A percentile compares a stretch with the other conserved stretches of the same genome.
phyloP scores from a whole-genome alignment of 2,888 invertebrate genomes.

The Platerodrilus igneus region DNA sequence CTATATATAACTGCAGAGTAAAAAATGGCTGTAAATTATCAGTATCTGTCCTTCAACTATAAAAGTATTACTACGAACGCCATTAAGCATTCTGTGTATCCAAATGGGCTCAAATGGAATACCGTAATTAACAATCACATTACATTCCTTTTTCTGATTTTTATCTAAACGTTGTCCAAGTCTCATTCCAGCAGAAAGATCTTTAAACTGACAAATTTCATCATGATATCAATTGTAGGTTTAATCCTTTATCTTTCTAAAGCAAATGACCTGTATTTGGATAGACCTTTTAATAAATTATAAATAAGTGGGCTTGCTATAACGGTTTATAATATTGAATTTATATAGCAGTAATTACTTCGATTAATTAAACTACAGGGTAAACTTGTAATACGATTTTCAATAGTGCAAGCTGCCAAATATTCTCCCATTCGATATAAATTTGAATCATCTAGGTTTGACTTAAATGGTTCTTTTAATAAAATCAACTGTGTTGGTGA shows the following conservation, averaged over 20 bases:
- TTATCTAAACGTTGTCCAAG: constrained; percentile 49
- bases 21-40: constrained; percentile 95
- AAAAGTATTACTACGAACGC: constrained; percentile 64
- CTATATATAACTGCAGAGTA: constrained; percentile 90
- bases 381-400: constrained; percentile 73
- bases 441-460: constrained; percentile 60
- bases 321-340: constrained; percentile 89
- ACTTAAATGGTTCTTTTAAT: constrained; percentile 47
- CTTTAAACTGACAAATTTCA: too few species aligned
- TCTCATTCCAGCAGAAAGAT: constrained; percentile 56
- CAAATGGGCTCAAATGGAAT: constrained; percentile 87
- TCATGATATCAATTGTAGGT: constrained; percentile 88
- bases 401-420: constrained; percentile 68
- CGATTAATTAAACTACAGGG: constrained; percentile 90
- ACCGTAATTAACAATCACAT: constrained; percentile 58
- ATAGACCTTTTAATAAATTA: constrained; percentile 78
- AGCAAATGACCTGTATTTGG: constrained; percentile 56
- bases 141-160: constrained; percentile 52
- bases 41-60: constrained; percentile 82
- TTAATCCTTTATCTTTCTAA: constrained; percentile 56
- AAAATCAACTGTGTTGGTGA: constrained; percentile 31
- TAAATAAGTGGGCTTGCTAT: constrained; percentile 94
- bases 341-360: constrained; percentile 95
- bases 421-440: constrained; percentile 72
- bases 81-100: constrained; percentile 78